Base-by-base conservation (phyloP, 2,113 vertebrate genomes). In the Pluvialis apricaria region DNA sequence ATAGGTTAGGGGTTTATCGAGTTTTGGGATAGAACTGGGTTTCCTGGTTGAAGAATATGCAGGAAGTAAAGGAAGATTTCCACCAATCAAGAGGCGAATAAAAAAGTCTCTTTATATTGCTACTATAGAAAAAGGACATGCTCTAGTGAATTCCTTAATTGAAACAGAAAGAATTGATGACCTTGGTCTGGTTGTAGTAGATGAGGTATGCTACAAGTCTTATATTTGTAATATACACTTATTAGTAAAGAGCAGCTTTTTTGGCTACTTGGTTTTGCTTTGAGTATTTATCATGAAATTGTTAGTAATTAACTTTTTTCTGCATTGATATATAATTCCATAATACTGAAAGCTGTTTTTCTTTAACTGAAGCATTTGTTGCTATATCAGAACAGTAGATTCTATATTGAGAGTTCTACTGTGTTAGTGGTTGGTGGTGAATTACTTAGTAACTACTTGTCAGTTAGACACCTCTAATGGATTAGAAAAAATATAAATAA, bases 21-120 rank as follows among this genome's bases (percentile, higher is more conserved):
- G 96, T 96, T 99, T 99, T 82, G 99, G 99, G 58, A 71, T 99
- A 98, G 99, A 99, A 94, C 93, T 99, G 92, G 99, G 98, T 94
- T 99, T 99, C 98, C 97, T 99, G 97, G 98, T 99, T 95, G 99
- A 99, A 98, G 99, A 99, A 97, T 99, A 99, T 25, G 99, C 99
- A 3, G 99, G 99, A 93, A 99, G 99, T 94, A 99, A 99, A 97
- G 99, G 99, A 81, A 98, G 93, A 97, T 99, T 99, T 93, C 99
- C 99, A 75, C 99, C 99, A 5, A 96, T 99, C 88, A 99, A 99
- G 97, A 98, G 99, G 78, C 98, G 98, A 72, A 93, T 73, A 19
- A 98, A 98, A 73, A 98, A 97, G 11, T 99, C 99, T 1, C 97
- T 99, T 3, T 99, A 99, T 89, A 96, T 99, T 70, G 98, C 99